A percentile compares a stretch with the other conserved stretches of the same genome.
phyloP scores from a whole-genome alignment of 2,113 vertebrate genomes.

The Columbina picui region DNA sequence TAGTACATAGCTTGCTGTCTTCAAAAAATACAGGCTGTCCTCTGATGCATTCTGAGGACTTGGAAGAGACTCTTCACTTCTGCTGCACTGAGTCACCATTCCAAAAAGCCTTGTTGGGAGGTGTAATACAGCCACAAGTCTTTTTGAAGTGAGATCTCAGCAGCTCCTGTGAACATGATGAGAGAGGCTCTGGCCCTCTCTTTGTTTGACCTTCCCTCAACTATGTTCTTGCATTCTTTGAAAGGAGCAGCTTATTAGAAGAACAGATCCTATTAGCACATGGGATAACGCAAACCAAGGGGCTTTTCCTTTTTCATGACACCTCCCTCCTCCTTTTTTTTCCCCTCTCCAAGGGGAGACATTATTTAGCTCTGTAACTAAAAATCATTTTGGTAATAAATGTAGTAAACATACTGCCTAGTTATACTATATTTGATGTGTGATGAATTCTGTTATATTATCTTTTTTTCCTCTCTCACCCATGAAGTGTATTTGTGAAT shows the following conservation, averaged over 20 bases:
- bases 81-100: neutral
- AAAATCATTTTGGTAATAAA: slow-evolving; percentile 53
- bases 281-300: neutral
- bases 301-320: neutral
- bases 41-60: too few relatives aligned
- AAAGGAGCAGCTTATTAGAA: neutral
- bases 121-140: neutral
- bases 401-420: slow-evolving; percentile 65
- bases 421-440: slow-evolving; percentile 66
- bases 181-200: neutral
- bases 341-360: neutral
- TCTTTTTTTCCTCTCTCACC: slow-evolving; percentile 47
- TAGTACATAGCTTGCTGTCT: rapidly evolving
- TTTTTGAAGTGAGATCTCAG: neutral
- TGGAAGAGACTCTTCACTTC: neutral
- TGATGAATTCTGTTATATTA: slow-evolving; percentile 58
- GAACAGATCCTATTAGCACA: neutral
- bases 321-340: neutral
- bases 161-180: neutral
- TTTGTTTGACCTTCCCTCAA: neutral
- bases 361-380: neutral
- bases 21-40: neutral
- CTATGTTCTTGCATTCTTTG: neutral
- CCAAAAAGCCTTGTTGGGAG: neutral
- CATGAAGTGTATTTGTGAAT: slow-evolving; percentile 67